Evolutionary conservation across 2,888 invertebrate species (phyloP).

Genomic region (Orchesellides sinensis): DNA sequence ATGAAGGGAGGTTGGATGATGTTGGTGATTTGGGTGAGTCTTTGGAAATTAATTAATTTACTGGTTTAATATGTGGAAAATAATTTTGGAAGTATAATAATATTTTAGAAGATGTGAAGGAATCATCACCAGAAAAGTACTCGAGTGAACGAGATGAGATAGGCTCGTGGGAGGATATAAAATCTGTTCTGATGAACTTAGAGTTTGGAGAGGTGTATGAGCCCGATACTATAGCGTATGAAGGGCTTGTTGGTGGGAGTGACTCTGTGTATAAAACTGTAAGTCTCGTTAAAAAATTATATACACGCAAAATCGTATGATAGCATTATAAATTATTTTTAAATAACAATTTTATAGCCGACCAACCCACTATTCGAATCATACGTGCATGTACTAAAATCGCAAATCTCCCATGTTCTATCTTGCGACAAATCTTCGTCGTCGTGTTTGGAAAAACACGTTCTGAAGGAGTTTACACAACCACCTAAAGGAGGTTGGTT

Average conservation of each 20-base stretch:
- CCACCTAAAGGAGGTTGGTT: background rate
- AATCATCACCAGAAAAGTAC: no score
- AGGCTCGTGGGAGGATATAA: no score
- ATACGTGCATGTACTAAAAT: background rate
- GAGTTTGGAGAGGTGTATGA: no score
- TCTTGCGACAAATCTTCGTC: no score
- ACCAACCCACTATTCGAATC: slow-evolving; percentile 8
- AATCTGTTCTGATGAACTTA: no score
- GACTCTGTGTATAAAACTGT: slow-evolving; percentile 1
- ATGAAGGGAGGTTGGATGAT: no score
- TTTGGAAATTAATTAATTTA: no score
- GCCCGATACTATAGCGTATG: background rate
- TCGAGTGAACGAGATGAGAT: no score
- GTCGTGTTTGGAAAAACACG: background rate
- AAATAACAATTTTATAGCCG: background rate
- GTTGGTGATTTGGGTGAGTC: no score
- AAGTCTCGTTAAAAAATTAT: background rate
- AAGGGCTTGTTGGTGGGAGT: background rate
- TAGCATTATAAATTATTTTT: background rate
- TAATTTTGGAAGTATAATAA: no score
- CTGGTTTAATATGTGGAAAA: no score
- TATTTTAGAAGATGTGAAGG: no score
- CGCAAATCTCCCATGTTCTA: background rate
- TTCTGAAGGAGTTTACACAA: background rate
- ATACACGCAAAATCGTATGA: background rate